Base-by-base conservation (phyloP, 2,888 invertebrate genomes). In the Cephus spinipes region DNA sequence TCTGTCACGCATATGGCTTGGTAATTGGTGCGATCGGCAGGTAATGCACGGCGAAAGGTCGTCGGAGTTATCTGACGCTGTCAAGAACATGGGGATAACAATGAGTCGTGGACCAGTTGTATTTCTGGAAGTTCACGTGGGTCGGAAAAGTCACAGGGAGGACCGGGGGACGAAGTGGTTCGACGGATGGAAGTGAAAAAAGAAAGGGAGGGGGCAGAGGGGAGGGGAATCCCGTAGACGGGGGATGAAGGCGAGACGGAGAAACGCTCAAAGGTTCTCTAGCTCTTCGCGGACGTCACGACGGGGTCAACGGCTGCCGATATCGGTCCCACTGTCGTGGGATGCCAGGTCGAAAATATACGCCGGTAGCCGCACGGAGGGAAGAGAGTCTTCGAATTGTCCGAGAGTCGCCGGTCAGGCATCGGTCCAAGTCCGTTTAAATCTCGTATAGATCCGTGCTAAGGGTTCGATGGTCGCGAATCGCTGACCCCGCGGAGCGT, bases 341-440 rank as follows among this genome's bases (percentile, higher is more conserved):
- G 83, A 85, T 87, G 87, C 87, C 87, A 87, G 86, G 85, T 90
- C 89, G 84, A 89, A 90, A 90, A 90, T 90, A 90, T 85, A 87
- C 86, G 85, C 23, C 55, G 55, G 55, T 55, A 55, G 55, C 55
- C 55, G 83, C 84, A 81, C 83, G 82, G 80, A 80, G 82, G 81
- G 77, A 83, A 83, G 80, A 81, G 85, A 90, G 89, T 90, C 88
- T 90, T 90, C 82, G 85, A 88, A 91, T 91, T 88, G 88, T 85
- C 88, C 85, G 87, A 89, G 89, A 89, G 90, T 89, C 89, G 87
- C 85, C 87, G 86, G 85, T 87, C 87, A 89, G 91, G 90, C 90
- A 90, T 84, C 86, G 86, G 86, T 90, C 90, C 90, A 90, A 90
- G 81, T 33, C 71, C 71, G 71, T 71, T 71, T 71, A 71, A 71